A percentile compares a stretch with the other conserved stretches of the same genome.
phyloP scores from a whole-genome alignment of 2,888 invertebrate species.

The Cheilosia impressa region DNA sequence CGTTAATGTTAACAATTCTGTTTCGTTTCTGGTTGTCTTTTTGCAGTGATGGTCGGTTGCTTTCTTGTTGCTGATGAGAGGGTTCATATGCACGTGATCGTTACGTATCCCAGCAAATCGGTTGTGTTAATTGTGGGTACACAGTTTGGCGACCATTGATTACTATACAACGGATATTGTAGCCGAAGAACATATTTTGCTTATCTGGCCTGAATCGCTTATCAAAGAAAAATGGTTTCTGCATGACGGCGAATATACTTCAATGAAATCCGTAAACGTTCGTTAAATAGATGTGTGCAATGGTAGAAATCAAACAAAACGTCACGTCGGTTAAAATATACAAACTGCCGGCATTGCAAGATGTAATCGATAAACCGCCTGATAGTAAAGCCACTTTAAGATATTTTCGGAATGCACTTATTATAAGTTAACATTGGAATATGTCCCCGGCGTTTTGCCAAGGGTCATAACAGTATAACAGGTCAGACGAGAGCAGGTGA shows the following conservation, averaged over 20 bases:
- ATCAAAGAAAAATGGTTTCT: too few relatives aligned
- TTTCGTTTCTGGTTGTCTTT: not conserved
- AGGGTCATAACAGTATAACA: too few relatives aligned
- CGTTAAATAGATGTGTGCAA: too few relatives aligned
- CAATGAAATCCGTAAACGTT: too few relatives aligned
- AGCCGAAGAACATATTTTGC: too few relatives aligned
- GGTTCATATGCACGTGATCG: constrained; percentile 23
- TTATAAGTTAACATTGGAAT: not conserved
- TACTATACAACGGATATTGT: not conserved
- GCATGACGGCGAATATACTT: too few relatives aligned
- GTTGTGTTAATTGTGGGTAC: not conserved
- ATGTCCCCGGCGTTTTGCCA: not conserved
- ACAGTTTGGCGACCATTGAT: not conserved
- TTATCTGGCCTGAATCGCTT: too few relatives aligned
- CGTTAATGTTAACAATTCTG: constrained; percentile 16
- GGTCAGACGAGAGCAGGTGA: too few relatives aligned
- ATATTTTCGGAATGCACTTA: not conserved
- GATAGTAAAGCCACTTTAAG: not conserved
- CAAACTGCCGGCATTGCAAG: not conserved
- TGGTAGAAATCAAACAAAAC: too few relatives aligned
- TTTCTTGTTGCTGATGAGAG: not conserved
- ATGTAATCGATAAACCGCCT: not conserved
- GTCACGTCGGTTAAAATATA: too few relatives aligned
- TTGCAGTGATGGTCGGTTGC: not conserved
- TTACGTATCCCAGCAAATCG: constrained; percentile 23